Evolutionary conservation across 2,797 vertebrate species (phyloP), one percentile per base, ranked within the genome.

Genomic region (Emydoidea blandingii): DNA sequence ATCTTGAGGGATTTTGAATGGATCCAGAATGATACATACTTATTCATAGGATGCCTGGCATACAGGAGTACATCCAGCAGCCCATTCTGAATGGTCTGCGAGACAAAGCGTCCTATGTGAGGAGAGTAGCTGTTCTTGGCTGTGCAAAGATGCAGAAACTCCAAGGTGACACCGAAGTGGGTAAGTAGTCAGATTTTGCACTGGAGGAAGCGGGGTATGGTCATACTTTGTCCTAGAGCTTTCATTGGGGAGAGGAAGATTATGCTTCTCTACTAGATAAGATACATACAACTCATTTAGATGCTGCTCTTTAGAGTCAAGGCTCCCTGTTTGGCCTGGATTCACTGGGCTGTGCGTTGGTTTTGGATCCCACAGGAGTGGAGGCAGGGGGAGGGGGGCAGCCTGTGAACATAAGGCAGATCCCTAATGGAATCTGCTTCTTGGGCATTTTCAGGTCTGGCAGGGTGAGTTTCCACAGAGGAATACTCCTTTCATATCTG

Each of bases 81-180:
- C 99, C 99, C 7, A 93, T 99, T 56, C 97, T 98, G 37, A 98
- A 89, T 9, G 99, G 99, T 47, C 98, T 99, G 86, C 98, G 98
- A 93, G 99, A 99, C 97, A 98, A 98, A 95, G 99, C 99, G 1
- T 99, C 99, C 12, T 99, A 99, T 82, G 99, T 99, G 49, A 98
- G 99, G 31, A 98, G 99, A 74, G 99, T 98, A 18, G 99, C 99
- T 1, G 99, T 99, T 37, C 98, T 99, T 3, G 99, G 99, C 92
- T 99, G 99, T 92, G 99, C 99, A 90, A 99, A 99, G 97, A 98
- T 99, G 92, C 98, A 99, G 97, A 98, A 98, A 81, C 98, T 99
- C 79, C 99, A 99, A 4, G 98, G 98, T 3, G 98, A 98, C 91
- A 79, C 96, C 1, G 99, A 99, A 98, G 98, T 98, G 90, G 99